Evolutionary conservation across 2,113 vertebrate genomes (phyloP).

Genomic region (Oreochromis niloticus): DNA sequence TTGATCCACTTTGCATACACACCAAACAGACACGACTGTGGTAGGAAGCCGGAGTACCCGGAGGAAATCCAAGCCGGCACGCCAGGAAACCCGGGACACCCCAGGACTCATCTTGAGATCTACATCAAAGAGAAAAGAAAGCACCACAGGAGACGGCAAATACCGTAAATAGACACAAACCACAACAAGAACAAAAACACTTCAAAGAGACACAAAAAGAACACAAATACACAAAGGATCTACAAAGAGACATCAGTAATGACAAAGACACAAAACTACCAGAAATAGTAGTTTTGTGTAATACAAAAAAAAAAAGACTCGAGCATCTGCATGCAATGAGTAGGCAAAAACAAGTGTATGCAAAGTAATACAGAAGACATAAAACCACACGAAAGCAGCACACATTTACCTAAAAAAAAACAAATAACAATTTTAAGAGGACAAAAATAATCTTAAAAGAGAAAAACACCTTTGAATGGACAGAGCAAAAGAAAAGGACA

Average conservation of each 20-base stretch:
- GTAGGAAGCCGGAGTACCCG: background rate
- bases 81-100: background rate
- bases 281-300: background rate
- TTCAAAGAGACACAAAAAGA: background rate
- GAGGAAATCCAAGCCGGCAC: background rate
- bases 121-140: background rate
- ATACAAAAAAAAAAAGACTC: background rate
- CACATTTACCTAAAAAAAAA: background rate
- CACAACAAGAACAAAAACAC: background rate
- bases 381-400: background rate
- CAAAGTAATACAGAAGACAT: background rate
- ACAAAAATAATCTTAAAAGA: background rate
- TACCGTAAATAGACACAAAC: background rate
- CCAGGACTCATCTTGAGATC: background rate
- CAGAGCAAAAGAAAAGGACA: background rate
- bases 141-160: background rate
- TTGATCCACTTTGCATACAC: background rate
- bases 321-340: background rate
- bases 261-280: background rate
- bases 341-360: background rate
- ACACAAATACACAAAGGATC: background rate
- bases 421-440: background rate
- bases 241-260: background rate
- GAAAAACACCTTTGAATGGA: background rate
- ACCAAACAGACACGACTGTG: background rate